A percentile compares a stretch with the other conserved stretches of the same genome.
These are phyloP conservation scores for Eueremaeus valkanovi DNA, from an alignment of 2,888 invertebrate species.

Conservation along the genomic window DNA sequence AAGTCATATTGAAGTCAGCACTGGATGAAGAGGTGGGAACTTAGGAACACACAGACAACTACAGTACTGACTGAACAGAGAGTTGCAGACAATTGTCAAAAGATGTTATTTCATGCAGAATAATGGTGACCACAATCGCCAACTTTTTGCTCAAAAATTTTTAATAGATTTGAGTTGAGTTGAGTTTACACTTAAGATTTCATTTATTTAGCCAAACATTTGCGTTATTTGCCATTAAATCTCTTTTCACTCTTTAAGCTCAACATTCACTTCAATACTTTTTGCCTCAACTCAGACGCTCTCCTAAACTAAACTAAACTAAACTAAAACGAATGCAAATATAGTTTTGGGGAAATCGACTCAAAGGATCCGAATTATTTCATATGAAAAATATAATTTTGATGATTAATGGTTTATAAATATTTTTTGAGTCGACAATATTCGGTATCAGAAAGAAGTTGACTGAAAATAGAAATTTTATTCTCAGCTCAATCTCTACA, in stretches of 20 bases:
- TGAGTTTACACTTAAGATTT: background rate
- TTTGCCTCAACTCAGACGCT: background rate
- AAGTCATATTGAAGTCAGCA: constrained; percentile 9
- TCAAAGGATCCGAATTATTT: background rate
- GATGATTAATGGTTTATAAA: constrained; percentile 8
- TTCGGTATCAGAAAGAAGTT: background rate
- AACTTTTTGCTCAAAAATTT: background rate
- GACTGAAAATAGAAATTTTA: background rate
- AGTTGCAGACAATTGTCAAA: constrained; percentile 1
- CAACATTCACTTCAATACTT: too few relatives aligned
- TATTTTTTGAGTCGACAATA: constrained; percentile 3
- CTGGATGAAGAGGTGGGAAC: constrained; percentile 25
- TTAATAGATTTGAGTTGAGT: background rate
- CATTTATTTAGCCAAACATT: background rate
- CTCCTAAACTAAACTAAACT: background rate
- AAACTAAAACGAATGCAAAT: too few relatives aligned
- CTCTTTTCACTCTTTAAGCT: background rate
- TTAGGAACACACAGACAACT: background rate
- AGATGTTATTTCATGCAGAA: constrained; percentile 18
- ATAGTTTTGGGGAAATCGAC: too few relatives aligned
- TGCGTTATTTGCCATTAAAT: background rate
- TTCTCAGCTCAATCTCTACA: background rate
- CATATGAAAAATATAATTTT: background rate
- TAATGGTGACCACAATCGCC: background rate
- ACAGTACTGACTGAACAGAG: background rate